Percentiles rank a stretch among this genome's conserved stretches.
Conservation (phyloP, 35 echinoderm and acorn worm species). For the Acanthaster planci region DNA sequence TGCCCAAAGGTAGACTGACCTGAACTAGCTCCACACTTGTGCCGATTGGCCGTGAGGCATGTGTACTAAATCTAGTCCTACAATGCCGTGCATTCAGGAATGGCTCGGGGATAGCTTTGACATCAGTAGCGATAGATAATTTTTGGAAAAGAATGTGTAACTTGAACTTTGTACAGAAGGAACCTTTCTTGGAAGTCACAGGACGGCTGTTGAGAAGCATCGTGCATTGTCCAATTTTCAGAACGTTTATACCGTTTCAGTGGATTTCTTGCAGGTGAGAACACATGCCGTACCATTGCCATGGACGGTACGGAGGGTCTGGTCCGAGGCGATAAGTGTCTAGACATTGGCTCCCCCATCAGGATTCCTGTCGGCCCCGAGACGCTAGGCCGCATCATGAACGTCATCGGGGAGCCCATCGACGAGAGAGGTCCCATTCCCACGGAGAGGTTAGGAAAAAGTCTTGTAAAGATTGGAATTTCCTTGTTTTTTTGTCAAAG, state of each 20-base stretch:
- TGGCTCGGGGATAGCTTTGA: too few species aligned
- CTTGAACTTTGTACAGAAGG: too few species aligned
- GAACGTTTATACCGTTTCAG: too few species aligned
- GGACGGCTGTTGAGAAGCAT: too few species aligned
- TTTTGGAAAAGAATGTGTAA: too few species aligned
- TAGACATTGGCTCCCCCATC: conserved; percentile 89
- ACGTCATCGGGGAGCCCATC: conserved; percentile 99
- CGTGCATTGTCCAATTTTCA: too few species aligned
- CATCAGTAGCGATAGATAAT: too few species aligned
- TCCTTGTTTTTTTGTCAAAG: too few species aligned
- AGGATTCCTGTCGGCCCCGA: conserved; percentile 96
- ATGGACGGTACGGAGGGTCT: conserved; percentile 99
- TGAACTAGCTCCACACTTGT: background rate
- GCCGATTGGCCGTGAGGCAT: conserved; percentile 3
- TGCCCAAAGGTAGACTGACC: background rate
- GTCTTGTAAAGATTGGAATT: too few species aligned
- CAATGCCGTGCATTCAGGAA: background rate
- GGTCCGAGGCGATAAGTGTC: conserved; percentile 77
- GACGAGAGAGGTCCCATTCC: conserved; percentile 97
- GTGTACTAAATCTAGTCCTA: background rate
- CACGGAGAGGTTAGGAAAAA: conserved; percentile 85
- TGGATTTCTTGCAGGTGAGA: conserved; percentile 93
- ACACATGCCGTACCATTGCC: conserved; percentile 91
- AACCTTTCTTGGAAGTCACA: too few species aligned
- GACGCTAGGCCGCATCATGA: conserved; percentile 95